phyloP scores from a whole-genome alignment of 2,113 vertebrate genomes.

The Euleptes europaea region DNA sequence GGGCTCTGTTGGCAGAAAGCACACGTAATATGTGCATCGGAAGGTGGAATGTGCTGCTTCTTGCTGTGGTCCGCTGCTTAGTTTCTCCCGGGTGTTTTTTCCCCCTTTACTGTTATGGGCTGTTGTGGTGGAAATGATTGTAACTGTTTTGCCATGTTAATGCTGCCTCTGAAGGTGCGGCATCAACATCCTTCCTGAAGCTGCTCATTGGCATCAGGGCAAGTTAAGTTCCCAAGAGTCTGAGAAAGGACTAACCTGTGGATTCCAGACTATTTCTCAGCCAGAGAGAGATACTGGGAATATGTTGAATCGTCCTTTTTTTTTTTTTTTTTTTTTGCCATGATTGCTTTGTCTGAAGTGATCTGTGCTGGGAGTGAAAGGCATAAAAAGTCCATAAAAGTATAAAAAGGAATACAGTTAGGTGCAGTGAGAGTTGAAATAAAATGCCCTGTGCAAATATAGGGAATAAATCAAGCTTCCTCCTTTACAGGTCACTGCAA shows the following conservation, averaged over 20 bases:
- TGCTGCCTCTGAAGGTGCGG: background rate
- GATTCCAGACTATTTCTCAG: background rate
- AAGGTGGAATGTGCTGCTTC: slow-evolving; percentile 28
- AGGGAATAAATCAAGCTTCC: background rate
- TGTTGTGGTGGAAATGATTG: slow-evolving; percentile 59
- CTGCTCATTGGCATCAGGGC: slow-evolving; percentile 8
- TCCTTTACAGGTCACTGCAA: background rate
- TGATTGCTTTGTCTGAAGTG: background rate
- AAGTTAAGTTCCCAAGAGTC: slow-evolving; percentile 56
- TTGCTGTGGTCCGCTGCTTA: background rate
- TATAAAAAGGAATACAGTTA: no score
- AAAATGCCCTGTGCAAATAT: background rate
- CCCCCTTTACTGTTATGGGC: slow-evolving; percentile 47
- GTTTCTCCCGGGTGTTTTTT: background rate
- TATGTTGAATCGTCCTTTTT: no score
- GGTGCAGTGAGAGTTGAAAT: background rate
- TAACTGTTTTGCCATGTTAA: background rate
- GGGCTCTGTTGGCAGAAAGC: background rate
- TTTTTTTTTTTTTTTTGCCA: background rate
- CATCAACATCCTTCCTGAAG: slow-evolving; percentile 31
- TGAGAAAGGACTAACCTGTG: background rate
- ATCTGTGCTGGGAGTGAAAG: background rate
- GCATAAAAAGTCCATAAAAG: background rate
- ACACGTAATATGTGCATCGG: background rate
- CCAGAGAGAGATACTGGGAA: background rate